Conservation (phyloP, 2,888 invertebrate genomes). For the Tenthredo livida region DNA sequence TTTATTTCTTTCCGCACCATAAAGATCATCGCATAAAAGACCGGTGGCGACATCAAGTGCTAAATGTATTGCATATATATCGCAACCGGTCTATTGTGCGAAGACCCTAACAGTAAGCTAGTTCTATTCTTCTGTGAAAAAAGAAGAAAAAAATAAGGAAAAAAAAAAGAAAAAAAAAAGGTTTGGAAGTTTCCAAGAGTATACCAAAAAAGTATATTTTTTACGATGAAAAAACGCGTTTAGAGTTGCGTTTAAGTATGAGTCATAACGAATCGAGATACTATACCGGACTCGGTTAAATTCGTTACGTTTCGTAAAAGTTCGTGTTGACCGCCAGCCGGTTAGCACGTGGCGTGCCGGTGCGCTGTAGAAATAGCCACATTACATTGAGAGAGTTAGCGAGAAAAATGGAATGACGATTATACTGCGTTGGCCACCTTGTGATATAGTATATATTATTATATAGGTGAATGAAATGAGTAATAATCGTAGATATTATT, state of each 20-base stretch:
- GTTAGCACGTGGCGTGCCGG: slow-evolving; percentile 69
- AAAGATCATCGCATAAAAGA: not conserved
- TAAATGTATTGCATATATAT: not conserved
- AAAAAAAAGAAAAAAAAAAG: not conserved
- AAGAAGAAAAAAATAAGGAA: not conserved
- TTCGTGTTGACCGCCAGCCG: slow-evolving; percentile 60
- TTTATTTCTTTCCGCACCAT: not conserved
- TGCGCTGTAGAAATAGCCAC: slow-evolving; percentile 64
- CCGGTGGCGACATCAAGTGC: not conserved
- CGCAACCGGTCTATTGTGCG: not conserved
- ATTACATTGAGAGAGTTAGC: not conserved
- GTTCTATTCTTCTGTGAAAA: not conserved
- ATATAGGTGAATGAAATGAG: not conserved
- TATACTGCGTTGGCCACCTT: slow-evolving; percentile 21
- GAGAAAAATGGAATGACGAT: slow-evolving; percentile 1
- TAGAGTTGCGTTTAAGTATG: not conserved
- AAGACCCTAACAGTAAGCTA: not conserved
- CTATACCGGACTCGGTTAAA: not conserved
- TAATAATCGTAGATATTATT: too few relatives aligned
- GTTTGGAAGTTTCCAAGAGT: not conserved
- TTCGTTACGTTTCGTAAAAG: slow-evolving; percentile 31
- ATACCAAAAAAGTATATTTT: not conserved
- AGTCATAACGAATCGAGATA: not conserved
- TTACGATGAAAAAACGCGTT: slow-evolving; percentile 16
- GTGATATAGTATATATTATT: not conserved